Percentiles rank a stretch among this genome's conserved stretches.
Evolutionary conservation across 2,797 vertebrate genomes (phyloP).

Genomic region (Cyclopterus lumpus): DNA sequence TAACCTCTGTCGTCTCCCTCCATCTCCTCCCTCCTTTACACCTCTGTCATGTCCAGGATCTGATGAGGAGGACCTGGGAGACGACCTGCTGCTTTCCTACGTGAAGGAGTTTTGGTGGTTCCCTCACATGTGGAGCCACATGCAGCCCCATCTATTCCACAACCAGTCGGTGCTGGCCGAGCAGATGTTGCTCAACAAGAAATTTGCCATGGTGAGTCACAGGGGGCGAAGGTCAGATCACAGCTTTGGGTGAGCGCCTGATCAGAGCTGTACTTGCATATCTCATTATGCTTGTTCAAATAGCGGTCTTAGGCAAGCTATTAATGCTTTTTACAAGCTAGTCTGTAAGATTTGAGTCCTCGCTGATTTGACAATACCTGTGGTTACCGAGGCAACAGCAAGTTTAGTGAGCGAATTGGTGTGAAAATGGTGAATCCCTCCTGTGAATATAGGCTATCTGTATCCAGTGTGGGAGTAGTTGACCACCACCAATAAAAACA

Average conservation of each 20-base stretch:
- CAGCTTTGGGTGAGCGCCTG: conserved; percentile 39
- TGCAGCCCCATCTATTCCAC: conserved; percentile 98
- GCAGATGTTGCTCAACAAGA: conserved; percentile 99
- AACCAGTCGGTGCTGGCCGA: conserved; percentile 97
- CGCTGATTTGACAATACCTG: neutral
- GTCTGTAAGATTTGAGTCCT: neutral
- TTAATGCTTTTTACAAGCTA: neutral
- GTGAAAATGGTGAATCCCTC: conserved; percentile 3
- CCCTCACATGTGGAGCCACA: conserved; percentile 96
- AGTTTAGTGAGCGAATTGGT: neutral
- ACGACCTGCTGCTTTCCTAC: conserved; percentile 94
- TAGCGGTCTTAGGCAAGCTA: neutral
- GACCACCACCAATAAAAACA: neutral
- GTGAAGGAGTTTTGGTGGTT: conserved; percentile 99
- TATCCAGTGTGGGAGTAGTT: neutral
- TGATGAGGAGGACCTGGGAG: conserved; percentile 95
- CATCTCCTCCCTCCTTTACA: neutral
- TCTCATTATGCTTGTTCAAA: neutral
- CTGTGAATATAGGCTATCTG: neutral
- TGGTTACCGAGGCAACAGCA: conserved; percentile 8
- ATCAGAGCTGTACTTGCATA: conserved; percentile 6
- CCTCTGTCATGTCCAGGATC: conserved; percentile 84
- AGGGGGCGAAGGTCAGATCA: conserved; percentile 21
- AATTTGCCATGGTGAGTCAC: conserved; percentile 95
- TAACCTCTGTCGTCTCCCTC: conserved; percentile 10